These are phyloP conservation scores for Spodoptera litura DNA, from an alignment of 1,140 invertebrate genomes.

Conservation along the genomic window DNA sequence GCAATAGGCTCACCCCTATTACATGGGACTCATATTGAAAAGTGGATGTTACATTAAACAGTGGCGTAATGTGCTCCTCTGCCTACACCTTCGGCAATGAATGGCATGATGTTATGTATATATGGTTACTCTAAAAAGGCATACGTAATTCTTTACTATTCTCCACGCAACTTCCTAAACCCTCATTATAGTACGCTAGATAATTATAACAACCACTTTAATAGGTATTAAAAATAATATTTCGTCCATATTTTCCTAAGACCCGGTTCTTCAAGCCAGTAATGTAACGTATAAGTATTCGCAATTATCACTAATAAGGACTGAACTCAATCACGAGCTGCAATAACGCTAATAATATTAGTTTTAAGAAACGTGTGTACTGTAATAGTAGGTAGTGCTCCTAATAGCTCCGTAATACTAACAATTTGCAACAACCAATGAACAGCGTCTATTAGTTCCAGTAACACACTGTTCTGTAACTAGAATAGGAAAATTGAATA, in stretches of 20 bases:
- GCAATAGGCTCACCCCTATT: too few species aligned
- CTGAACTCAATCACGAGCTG: constrained; percentile 8
- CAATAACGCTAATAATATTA: constrained; percentile 30
- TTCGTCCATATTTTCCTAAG: neutral
- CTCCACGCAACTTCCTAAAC: too few species aligned
- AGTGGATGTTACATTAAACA: too few species aligned
- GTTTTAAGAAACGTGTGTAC: constrained; percentile 29
- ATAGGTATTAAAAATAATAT: neutral
- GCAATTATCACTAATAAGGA: constrained; percentile 12
- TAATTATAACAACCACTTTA: neutral
- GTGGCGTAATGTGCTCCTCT: too few species aligned
- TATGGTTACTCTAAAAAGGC: too few species aligned
- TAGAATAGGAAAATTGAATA: neutral
- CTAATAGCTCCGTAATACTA: constrained; percentile 20
- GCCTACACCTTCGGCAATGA: too few species aligned
- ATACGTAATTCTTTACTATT: too few species aligned
- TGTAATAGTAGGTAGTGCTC: neutral
- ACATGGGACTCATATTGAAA: too few species aligned
- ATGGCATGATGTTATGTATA: too few species aligned
- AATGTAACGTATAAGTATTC: neutral
- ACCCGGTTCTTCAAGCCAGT: neutral
- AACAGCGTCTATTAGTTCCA: neutral
- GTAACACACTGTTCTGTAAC: neutral
- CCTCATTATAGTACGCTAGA: too few species aligned
- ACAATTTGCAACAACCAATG: constrained; percentile 7